Conservation (phyloP, 2,113 vertebrate genomes). For the Poeciliopsis occidentalis region DNA sequence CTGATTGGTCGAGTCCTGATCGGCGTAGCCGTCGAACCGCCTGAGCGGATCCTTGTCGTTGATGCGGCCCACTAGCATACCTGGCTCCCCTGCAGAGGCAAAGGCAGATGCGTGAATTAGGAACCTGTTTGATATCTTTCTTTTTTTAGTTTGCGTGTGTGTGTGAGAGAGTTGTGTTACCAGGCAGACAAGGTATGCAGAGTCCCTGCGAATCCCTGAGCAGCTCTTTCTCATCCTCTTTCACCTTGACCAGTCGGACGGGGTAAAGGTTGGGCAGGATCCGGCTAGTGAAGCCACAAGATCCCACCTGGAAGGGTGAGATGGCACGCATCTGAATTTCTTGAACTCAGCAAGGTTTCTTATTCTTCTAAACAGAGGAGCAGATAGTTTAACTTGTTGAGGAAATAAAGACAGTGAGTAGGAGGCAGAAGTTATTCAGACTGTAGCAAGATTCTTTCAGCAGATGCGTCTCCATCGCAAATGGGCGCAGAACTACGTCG, state of each 20-base stretch:
- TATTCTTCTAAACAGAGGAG: too few species aligned
- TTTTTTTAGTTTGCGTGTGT: not conserved
- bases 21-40: constrained; percentile 88
- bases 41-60: constrained; percentile 84
- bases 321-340: not conserved
- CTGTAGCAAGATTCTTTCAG: too few species aligned
- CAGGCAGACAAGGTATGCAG: constrained; percentile 84
- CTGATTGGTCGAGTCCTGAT: constrained; percentile 79
- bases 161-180: constrained; percentile 57
- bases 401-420: too few species aligned
- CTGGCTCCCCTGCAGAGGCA: constrained; percentile 80
- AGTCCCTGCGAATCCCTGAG: constrained; percentile 82
- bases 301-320: constrained; percentile 78
- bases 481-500: too few species aligned
- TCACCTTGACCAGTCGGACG: constrained; percentile 84
- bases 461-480: too few species aligned
- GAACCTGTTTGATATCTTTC: not conserved
- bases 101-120: not conserved
- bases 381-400: too few species aligned
- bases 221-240: constrained; percentile 84
- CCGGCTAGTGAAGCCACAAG: constrained; percentile 89
- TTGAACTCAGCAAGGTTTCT: not conserved
- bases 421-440: too few species aligned
- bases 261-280: constrained; percentile 87
- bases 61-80: constrained; percentile 85